A percentile compares a stretch with the other conserved stretches of the same genome.
Evolutionary conservation across 2,113 vertebrate genomes (phyloP).

Genomic region (Megaleporinus macrocephalus): DNA sequence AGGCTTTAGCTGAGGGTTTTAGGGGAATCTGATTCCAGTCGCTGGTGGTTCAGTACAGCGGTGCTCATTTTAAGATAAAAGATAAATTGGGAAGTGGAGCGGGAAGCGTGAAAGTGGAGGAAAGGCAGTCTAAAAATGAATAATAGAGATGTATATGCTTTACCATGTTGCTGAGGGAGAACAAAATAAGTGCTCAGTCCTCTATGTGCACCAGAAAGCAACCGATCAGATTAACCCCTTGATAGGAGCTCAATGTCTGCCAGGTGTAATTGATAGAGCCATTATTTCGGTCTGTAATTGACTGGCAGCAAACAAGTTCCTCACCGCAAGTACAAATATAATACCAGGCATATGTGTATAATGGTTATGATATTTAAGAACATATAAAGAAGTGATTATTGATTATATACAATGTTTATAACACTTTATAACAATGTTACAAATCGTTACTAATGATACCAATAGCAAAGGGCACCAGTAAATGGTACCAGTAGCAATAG

Average conservation of each 20-base stretch:
- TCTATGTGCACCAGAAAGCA: too few relatives aligned
- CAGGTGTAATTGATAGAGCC: not conserved
- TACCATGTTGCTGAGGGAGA: too few relatives aligned
- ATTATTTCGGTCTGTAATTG: too few relatives aligned
- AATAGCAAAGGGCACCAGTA: too few relatives aligned
- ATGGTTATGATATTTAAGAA: too few relatives aligned
- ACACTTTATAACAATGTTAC: too few relatives aligned
- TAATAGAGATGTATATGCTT: not conserved
- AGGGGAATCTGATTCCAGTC: conserved; percentile 13
- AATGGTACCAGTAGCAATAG: too few relatives aligned
- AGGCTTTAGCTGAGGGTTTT: conserved; percentile 21
- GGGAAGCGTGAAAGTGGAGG: not conserved
- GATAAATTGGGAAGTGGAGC: not conserved
- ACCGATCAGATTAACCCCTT: too few relatives aligned
- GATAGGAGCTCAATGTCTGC: not conserved
- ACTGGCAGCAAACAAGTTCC: not conserved
- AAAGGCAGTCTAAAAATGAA: not conserved
- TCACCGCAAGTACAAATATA: not conserved
- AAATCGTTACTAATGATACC: too few relatives aligned
- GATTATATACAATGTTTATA: too few relatives aligned
- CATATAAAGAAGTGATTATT: too few relatives aligned
- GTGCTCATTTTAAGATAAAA: conserved; percentile 4
- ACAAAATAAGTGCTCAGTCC: not conserved
- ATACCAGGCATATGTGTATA: too few relatives aligned
- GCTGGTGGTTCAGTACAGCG: conserved; percentile 16